Conservation (phyloP, 2,888 invertebrate species). For the Actias luna region DNA sequence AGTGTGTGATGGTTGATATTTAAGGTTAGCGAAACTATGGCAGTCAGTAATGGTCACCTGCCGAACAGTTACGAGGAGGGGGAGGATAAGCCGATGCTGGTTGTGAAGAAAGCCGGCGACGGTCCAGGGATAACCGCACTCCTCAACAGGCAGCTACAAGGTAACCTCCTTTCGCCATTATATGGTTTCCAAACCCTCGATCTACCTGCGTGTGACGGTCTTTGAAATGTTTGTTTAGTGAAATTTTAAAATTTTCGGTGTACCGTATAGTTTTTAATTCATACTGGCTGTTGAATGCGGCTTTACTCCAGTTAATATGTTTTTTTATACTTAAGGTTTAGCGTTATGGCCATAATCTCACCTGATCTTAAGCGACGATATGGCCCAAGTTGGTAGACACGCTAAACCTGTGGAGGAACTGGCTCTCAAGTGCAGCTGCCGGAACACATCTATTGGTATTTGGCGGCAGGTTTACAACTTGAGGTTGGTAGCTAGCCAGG, state of each 20-base stretch:
- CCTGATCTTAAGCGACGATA: too few relatives aligned
- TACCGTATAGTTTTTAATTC: too few relatives aligned
- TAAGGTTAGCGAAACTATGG: constrained; percentile 91
- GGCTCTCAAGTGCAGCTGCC: too few relatives aligned
- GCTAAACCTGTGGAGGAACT: too few relatives aligned
- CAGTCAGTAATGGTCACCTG: constrained; percentile 86
- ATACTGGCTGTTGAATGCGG: too few relatives aligned
- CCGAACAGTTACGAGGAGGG: constrained; percentile 87
- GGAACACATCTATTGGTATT: too few relatives aligned
- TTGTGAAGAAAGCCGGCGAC: constrained; percentile 88
- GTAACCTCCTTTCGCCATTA: constrained; percentile 52
- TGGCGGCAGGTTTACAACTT: too few relatives aligned
- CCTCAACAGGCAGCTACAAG: constrained; percentile 89
- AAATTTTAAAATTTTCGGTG: neutral
- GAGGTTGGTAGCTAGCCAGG: too few relatives aligned
- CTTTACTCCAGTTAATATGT: too few relatives aligned
- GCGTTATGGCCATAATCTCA: too few relatives aligned
- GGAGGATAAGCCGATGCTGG: constrained; percentile 89
- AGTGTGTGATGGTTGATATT: constrained; percentile 23
- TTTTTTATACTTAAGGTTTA: too few relatives aligned
- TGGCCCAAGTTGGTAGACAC: too few relatives aligned
- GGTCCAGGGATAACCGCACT: constrained; percentile 90
- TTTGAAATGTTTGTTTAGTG: neutral
- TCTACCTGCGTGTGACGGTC: neutral
- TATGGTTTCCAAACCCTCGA: neutral